Conservation (phyloP, 2,797 vertebrate species). For the Alauda arvensis region DNA sequence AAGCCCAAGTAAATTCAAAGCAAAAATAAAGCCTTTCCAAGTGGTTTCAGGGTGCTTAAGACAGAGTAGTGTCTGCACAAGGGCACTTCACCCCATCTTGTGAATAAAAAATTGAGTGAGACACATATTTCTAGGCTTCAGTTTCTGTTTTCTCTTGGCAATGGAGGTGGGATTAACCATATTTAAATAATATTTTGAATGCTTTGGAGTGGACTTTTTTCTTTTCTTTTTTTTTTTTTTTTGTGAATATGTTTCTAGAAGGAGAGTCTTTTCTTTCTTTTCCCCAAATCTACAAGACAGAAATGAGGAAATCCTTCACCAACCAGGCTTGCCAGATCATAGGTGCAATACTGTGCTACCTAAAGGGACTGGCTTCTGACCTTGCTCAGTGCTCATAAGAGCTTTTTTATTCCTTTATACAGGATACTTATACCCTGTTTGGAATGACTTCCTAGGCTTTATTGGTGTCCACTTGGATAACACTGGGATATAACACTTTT, state of each 20-base stretch:
- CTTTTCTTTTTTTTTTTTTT: not conserved
- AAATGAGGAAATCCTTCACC: not conserved
- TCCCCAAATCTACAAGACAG: not conserved
- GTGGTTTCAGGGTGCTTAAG: not conserved
- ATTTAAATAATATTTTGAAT: not conserved
- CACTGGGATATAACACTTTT: not conserved
- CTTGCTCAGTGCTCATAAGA: not conserved
- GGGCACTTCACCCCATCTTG: not conserved
- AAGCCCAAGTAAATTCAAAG: not conserved
- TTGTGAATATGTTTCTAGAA: not conserved
- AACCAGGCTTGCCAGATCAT: not conserved
- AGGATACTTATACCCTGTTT: not conserved
- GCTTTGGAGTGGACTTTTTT: not conserved
- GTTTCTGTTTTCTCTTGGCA: not conserved
- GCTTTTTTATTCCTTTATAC: not conserved
- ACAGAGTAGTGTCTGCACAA: not conserved
- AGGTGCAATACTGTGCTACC: not conserved
- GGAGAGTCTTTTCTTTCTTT: not conserved
- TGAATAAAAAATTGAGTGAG: not conserved
- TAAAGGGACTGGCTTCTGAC: not conserved
- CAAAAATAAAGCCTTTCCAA: not conserved
- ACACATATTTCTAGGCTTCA: not conserved
- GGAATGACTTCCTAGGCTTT: not conserved
- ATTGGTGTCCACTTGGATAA: not conserved
- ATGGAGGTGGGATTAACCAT: not conserved